phyloP scores from a whole-genome alignment of 2,888 invertebrate genomes.

The Calameuta pallipes region DNA sequence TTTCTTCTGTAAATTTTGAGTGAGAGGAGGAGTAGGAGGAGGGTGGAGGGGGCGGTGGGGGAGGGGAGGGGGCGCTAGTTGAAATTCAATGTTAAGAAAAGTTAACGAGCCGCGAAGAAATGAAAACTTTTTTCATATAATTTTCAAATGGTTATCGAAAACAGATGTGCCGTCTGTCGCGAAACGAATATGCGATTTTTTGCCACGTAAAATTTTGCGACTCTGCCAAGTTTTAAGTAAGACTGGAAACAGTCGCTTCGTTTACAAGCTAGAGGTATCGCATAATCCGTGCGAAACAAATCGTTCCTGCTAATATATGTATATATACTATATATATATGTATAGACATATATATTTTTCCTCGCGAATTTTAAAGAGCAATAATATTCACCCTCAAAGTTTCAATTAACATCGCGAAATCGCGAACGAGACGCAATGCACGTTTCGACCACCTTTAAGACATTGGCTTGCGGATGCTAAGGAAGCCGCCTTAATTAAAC shows the following conservation, averaged over 20 bases:
- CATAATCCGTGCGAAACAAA: background rate
- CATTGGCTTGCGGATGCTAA: background rate
- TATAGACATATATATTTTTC: background rate
- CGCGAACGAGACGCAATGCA: background rate
- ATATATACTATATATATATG: too few relatives aligned
- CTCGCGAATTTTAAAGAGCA: background rate
- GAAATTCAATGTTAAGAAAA: background rate
- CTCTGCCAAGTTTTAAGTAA: background rate
- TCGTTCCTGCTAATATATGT: background rate
- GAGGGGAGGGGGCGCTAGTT: background rate
- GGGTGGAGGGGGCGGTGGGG: background rate
- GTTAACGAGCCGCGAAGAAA: background rate
- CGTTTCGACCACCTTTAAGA: background rate
- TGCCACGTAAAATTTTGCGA: background rate
- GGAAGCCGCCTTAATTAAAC: background rate
- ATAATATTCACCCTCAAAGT: background rate
- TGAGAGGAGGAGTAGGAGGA: fast-evolving
- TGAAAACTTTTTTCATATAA: background rate
- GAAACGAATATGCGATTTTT: background rate
- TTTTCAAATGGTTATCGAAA: background rate
- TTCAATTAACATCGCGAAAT: background rate
- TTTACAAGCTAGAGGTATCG: background rate
- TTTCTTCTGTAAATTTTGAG: background rate
- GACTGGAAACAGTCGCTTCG: background rate
- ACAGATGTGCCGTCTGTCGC: background rate